A percentile compares a stretch with the other conserved stretches of the same genome.
Conservation (phyloP, 1,140 invertebrate genomes). For the Penaeus chinensis region DNA sequence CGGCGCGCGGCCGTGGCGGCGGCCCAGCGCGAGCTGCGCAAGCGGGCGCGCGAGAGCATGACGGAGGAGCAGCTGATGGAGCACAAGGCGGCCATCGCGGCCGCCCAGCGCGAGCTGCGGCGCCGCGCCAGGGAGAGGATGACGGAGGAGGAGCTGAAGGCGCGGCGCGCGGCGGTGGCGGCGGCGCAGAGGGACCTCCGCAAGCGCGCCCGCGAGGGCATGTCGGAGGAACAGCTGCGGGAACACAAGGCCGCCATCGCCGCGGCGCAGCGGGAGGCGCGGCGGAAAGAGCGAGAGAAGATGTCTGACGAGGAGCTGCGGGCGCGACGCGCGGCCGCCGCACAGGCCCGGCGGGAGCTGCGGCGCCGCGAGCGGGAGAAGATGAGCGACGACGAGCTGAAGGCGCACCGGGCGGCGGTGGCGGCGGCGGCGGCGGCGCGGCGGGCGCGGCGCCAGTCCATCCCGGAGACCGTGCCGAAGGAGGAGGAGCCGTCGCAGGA, state of each 20-base stretch:
- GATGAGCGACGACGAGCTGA: no score
- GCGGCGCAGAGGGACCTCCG: constrained; percentile 4
- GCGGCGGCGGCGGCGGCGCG: no score
- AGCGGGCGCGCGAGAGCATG: constrained; percentile 7
- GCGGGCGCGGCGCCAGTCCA: no score
- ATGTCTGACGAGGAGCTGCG: constrained; percentile 20
- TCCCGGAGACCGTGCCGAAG: no score
- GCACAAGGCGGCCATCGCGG: constrained; percentile 12
- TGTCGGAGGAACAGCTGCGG: no score
- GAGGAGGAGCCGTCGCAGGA: no score
- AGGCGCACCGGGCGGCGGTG: no score
- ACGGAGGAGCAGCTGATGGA: neutral
- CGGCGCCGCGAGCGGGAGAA: no score
- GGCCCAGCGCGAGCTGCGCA: neutral
- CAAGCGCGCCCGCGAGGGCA: no score
- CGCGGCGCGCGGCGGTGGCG: neutral
- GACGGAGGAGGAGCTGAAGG: constrained; percentile 14
- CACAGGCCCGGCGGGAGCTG: no score
- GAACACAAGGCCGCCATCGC: no score
- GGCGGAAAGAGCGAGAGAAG: neutral
- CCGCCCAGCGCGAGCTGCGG: neutral
- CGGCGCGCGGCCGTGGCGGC: neutral
- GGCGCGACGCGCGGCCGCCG: neutral
- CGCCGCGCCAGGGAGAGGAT: neutral
- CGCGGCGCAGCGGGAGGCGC: no score